Conservation (phyloP, 1,140 invertebrate genomes). For the Musca domestica region DNA sequence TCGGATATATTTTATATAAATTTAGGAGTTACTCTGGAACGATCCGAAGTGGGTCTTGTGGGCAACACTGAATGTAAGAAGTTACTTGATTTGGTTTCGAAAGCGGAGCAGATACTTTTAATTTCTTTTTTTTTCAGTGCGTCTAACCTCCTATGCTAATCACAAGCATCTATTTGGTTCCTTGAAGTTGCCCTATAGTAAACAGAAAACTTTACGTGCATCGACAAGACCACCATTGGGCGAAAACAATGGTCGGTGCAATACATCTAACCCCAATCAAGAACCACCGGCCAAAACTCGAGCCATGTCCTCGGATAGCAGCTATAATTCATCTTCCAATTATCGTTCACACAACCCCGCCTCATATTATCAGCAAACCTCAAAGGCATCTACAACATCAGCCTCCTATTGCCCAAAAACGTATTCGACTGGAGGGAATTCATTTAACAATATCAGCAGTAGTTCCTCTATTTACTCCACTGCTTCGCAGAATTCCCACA, state of each 20-base stretch:
- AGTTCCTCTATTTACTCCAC: constrained; percentile 31
- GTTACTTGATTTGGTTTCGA: background rate
- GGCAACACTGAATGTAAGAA: constrained; percentile 39
- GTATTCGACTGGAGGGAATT: background rate
- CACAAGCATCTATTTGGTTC: constrained; percentile 35
- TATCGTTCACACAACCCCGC: background rate
- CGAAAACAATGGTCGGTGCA: constrained; percentile 32
- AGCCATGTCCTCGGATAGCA: constrained; percentile 26
- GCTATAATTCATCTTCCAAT: background rate
- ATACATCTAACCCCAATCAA: constrained; percentile 13
- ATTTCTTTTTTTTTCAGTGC: constrained; percentile 29
- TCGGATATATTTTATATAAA: constrained; percentile 55
- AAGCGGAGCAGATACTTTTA: background rate
- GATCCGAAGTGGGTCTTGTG: constrained; percentile 38
- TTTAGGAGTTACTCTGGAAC: constrained; percentile 38
- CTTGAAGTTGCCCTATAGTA: constrained; percentile 32
- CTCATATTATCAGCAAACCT: constrained; percentile 9
- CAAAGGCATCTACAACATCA: constrained; percentile 3
- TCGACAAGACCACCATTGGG: constrained; percentile 28
- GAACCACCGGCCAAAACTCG: constrained; percentile 37
- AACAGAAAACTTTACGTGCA: constrained; percentile 30
- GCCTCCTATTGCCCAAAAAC: constrained; percentile 3
- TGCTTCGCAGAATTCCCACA: constrained; percentile 23
- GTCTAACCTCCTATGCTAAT: constrained; percentile 18
- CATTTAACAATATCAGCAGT: constrained; percentile 10